Evolutionary conservation across 2,888 invertebrate species (phyloP), one percentile per base, ranked within the genome.

Genomic region (Pyrgus malvae): DNA sequence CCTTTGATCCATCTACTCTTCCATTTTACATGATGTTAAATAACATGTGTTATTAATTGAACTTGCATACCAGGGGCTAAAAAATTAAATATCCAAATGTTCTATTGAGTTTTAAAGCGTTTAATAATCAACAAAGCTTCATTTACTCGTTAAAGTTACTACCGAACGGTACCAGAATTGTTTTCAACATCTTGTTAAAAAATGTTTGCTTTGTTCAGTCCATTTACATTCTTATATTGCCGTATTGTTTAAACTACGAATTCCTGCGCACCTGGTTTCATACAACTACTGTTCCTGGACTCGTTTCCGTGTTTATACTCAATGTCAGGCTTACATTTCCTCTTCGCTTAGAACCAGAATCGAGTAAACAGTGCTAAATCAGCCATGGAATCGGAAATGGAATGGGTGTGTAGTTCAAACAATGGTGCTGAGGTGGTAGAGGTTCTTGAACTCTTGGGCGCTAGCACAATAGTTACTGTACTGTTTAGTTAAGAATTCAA

Each of bases 211-310:
- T 57, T 59, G 60, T 69, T 61, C 59, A 58, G 60, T 51, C 60
- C 64, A 60, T 64, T 66, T 62, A 62, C 64, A 60, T 60, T 66
- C 61, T 56, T 61, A 56, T 64, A 66, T 66, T 63, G 65, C 60
- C 7, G 67, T 68, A 75, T 78, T 84, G 81, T 84, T 83, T 78
- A 65, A 69, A 72, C 69, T 67, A 73, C 64, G 68, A 72, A 83
- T 83, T 74, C 78, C 73, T 65, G 59, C 62, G 62, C 69, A 64
- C 68, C 65, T 70, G 65, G 61, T 65, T 72, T 73, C 69, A 63
- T 69, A 70, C 69, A 73, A 75, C 56, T 59, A 38, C 17, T 65
- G 65, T 60, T 55, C 19, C 53, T 38, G 57, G 57, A 60, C 59
- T 51, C 55, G 60, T 61, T 62, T 56, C 55, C 59, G 56, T 59